Percentiles rank a stretch among this genome's conserved stretches.
Conservation (phyloP, 2,113 vertebrate species). For the Actenoides hombroni region DNA sequence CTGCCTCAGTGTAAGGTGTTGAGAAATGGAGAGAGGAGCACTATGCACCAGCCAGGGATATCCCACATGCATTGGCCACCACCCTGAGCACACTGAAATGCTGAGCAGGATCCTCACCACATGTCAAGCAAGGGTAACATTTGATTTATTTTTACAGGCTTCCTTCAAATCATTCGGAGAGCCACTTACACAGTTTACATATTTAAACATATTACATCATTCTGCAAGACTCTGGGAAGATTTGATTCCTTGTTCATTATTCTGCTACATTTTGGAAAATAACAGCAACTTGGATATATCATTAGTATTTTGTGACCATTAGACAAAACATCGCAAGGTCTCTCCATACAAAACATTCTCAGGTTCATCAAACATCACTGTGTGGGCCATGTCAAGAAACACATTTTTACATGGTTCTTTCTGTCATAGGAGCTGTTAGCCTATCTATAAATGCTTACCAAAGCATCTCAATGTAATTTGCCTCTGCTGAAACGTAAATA, state of each 20-base stretch:
- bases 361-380: conserved; percentile 40
- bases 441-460: conserved; percentile 12
- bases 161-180: not conserved
- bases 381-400: conserved; percentile 17
- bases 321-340: conserved; percentile 37
- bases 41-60: rapidly evolving
- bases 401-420: not conserved
- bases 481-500: conserved; percentile 30
- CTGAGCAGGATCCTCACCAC: not conserved
- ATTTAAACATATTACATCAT: conserved; percentile 44
- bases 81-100: rapidly evolving
- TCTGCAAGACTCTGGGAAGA: not conserved
- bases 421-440: not conserved
- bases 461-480: not conserved
- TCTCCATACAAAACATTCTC: not conserved
- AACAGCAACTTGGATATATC: conserved; percentile 19
- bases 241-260: not conserved
- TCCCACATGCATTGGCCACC: not conserved
- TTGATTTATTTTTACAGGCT: not conserved
- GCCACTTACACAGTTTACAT: conserved; percentile 26
- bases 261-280: not conserved
- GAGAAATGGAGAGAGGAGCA: not conserved
- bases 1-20: not conserved
- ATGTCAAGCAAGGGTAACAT: not conserved
- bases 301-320: conserved; percentile 39